phyloP scores from a whole-genome alignment of 2,888 invertebrate genomes.

The Volucella inanis region DNA sequence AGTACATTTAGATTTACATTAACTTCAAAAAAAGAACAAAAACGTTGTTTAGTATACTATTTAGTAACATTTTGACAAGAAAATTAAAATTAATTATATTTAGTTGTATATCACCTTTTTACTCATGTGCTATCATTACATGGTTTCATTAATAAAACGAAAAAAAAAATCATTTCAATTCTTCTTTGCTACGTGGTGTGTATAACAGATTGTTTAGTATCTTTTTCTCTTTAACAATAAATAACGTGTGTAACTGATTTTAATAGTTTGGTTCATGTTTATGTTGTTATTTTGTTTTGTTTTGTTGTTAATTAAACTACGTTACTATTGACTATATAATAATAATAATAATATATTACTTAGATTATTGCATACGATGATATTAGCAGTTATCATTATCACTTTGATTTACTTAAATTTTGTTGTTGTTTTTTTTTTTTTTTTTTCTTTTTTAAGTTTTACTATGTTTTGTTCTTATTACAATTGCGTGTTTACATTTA shows the following conservation, averaged over 20 bases:
- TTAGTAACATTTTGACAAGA: conserved; percentile 50
- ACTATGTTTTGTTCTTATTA: conserved; percentile 26
- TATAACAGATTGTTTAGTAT: conserved; percentile 44
- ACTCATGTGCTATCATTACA: conserved; percentile 71
- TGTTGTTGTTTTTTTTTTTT: background rate
- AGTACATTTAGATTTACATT: conserved; percentile 9
- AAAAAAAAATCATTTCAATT: conserved; percentile 65
- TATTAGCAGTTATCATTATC: conserved; percentile 71
- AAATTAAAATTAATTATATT: conserved; percentile 49
- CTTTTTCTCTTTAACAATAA: conserved; percentile 56
- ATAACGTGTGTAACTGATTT: conserved; percentile 68
- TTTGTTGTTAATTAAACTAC: conserved; percentile 70
- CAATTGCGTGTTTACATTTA: conserved; percentile 42
- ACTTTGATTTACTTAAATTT: conserved; percentile 43
- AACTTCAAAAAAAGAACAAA: conserved; percentile 19
- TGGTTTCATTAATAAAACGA: conserved; percentile 18
- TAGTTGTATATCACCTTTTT: conserved; percentile 58
- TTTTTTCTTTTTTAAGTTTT: conserved; percentile 10
- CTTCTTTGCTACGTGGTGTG: conserved; percentile 68
- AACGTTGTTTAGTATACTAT: conserved; percentile 31
- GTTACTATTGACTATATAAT: conserved; percentile 71
- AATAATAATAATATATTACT: conserved; percentile 54
- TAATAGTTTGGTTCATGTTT: conserved; percentile 68
- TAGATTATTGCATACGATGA: conserved; percentile 72
- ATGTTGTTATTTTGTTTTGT: no score